Evolutionary conservation across 2,113 vertebrate species (phyloP).

Genomic region (Geothlypis trichas): DNA sequence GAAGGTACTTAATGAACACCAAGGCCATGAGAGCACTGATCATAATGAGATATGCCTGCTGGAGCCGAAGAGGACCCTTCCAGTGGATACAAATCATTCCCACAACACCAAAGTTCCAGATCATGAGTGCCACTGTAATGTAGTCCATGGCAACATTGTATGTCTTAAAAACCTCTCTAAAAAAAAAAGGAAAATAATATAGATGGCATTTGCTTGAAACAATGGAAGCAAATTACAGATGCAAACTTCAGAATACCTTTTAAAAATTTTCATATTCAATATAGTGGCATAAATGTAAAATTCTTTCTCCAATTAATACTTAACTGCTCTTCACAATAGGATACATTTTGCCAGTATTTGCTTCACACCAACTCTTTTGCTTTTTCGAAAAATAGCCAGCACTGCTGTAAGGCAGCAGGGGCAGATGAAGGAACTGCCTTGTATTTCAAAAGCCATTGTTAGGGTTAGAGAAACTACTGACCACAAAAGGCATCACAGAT

Average conservation of each 20-base stretch:
- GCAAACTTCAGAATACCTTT: neutral
- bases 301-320: neutral
- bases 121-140: slow-evolving; percentile 87
- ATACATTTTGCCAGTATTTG: neutral
- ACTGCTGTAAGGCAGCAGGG: neutral
- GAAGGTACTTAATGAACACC: slow-evolving; percentile 99
- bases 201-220: neutral
- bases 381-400: neutral
- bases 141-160: slow-evolving; percentile 99
- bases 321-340: neutral
- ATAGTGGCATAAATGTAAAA: neutral
- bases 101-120: slow-evolving; percentile 98
- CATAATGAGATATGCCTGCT: slow-evolving; percentile 99
- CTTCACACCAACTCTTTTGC: neutral
- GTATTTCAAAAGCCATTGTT: neutral
- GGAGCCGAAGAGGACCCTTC: slow-evolving; percentile 95
- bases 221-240: neutral
- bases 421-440: neutral
- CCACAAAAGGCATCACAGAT: neutral
- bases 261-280: neutral
- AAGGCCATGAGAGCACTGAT: slow-evolving; percentile 98
- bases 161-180: slow-evolving; percentile 96
- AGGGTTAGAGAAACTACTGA: neutral
- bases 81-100: slow-evolving; percentile 99
- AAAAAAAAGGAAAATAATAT: neutral